These are phyloP conservation scores for Oligia fasciuncula DNA, from an alignment of 2,888 invertebrate species.

Conservation along the genomic window DNA sequence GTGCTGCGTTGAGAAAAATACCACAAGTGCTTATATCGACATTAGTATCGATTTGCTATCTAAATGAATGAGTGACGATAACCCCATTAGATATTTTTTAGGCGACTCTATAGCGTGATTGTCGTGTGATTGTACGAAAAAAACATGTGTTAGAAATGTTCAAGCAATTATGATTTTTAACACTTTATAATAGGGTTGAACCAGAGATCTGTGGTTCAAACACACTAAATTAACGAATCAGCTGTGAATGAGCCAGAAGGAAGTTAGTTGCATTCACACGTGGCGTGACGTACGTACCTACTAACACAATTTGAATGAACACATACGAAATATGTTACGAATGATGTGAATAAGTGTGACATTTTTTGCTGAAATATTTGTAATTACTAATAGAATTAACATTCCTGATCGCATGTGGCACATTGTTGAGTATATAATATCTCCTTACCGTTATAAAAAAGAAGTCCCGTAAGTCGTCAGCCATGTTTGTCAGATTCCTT, in stretches of 20 bases:
- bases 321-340: conserved; percentile 1
- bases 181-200: conserved; percentile 14
- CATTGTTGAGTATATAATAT: conserved; percentile 14
- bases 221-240: conserved; percentile 30
- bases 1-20: conserved; percentile 40
- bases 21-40: conserved; percentile 11
- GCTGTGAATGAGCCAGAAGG: conserved; percentile 43
- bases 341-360: neutral
- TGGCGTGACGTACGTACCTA: conserved; percentile 29
- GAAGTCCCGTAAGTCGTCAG: neutral
- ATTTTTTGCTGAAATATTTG: conserved; percentile 9
- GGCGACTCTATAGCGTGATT: conserved; percentile 54
- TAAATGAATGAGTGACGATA: conserved; percentile 55
- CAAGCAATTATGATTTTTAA: conserved; percentile 51
- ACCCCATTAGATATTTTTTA: conserved; percentile 58
- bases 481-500: conserved; percentile 24
- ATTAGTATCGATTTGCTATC: conserved; percentile 48
- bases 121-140: conserved; percentile 60
- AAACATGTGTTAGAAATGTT: conserved; percentile 17
- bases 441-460: conserved; percentile 25
- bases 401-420: neutral
- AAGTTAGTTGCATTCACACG: conserved; percentile 33
- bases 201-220: conserved; percentile 8
- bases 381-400: neutral
- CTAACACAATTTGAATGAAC: conserved; percentile 5